Percentiles rank a stretch among this genome's conserved stretches.
Conservation (phyloP, 2,888 invertebrate genomes). For the Galerucella pusilla region DNA sequence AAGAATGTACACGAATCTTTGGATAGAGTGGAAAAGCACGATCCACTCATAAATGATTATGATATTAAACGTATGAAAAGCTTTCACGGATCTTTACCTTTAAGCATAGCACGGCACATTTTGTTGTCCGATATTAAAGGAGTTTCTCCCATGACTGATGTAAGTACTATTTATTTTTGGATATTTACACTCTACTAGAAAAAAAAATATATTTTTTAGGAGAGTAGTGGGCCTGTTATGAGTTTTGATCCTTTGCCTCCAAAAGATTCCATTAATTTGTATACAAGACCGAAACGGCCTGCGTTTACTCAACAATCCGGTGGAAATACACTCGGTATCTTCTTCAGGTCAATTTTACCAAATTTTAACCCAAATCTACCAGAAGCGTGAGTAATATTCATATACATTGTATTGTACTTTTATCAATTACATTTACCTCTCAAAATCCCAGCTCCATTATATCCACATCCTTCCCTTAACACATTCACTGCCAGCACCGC, state of each 20-base stretch:
- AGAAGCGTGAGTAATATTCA: constrained; percentile 52
- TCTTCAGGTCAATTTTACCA: constrained; percentile 79
- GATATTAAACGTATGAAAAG: constrained; percentile 71
- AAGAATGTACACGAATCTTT: constrained; percentile 75
- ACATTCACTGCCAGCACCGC: too few relatives aligned
- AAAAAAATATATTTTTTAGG: constrained; percentile 52
- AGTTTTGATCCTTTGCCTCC: constrained; percentile 86
- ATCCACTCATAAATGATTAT: constrained; percentile 72
- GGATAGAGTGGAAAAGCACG: constrained; percentile 72
- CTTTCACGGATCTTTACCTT: constrained; percentile 72
- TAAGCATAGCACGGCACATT: constrained; percentile 76
- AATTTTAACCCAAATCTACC: constrained; percentile 68
- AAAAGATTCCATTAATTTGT: constrained; percentile 77
- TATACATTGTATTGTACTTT: too few relatives aligned
- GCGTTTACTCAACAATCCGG: constrained; percentile 50
- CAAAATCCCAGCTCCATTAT: too few relatives aligned
- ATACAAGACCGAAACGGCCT: constrained; percentile 68
- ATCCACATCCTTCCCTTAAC: too few relatives aligned
- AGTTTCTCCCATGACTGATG: constrained; percentile 69
- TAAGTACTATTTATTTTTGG: constrained; percentile 21
- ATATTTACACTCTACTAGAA: background rate
- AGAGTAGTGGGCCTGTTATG: constrained; percentile 70
- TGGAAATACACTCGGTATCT: constrained; percentile 67
- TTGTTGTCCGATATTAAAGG: constrained; percentile 78
- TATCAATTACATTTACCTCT: too few relatives aligned